Evolutionary conservation across 1,140 invertebrate genomes (phyloP).

Genomic region (Papilio polyxenes): DNA sequence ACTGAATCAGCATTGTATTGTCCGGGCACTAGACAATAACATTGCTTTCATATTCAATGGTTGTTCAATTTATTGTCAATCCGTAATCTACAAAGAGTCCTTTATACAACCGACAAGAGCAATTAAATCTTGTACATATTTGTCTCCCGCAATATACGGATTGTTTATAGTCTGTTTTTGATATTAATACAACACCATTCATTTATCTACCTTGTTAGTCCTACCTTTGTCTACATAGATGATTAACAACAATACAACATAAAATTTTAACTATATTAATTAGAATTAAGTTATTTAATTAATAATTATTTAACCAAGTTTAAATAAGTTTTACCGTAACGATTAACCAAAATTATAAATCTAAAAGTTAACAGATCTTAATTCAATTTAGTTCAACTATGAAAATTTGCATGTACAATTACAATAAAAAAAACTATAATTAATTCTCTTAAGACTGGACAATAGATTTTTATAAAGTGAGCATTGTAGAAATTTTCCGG

Average conservation of each 20-base stretch:
- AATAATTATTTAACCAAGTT: too few species aligned
- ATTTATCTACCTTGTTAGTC: neutral
- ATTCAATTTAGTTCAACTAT: neutral
- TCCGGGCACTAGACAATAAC: neutral
- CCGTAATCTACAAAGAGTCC: neutral
- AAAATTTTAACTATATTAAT: too few species aligned
- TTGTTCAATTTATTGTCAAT: neutral
- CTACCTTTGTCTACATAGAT: too few species aligned
- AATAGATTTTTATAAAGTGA: constrained; percentile 25
- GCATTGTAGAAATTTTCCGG: neutral
- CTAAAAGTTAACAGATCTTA: too few species aligned
- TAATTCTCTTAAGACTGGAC: neutral
- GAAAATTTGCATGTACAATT: neutral
- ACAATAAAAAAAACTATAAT: neutral
- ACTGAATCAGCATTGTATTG: neutral
- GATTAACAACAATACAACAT: too few species aligned
- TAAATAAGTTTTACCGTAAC: too few species aligned
- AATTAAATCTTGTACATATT: constrained; percentile 9
- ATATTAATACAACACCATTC: neutral
- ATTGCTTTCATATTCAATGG: neutral
- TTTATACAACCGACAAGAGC: neutral
- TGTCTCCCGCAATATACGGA: neutral
- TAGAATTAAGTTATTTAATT: too few species aligned
- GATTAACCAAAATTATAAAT: too few species aligned
- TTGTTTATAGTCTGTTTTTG: constrained; percentile 7